A percentile compares a stretch with the other conserved stretches of the same genome.
phyloP scores from a whole-genome alignment of 53 echinoderm and acorn worm species.

The Zoroaster sp. region DNA sequence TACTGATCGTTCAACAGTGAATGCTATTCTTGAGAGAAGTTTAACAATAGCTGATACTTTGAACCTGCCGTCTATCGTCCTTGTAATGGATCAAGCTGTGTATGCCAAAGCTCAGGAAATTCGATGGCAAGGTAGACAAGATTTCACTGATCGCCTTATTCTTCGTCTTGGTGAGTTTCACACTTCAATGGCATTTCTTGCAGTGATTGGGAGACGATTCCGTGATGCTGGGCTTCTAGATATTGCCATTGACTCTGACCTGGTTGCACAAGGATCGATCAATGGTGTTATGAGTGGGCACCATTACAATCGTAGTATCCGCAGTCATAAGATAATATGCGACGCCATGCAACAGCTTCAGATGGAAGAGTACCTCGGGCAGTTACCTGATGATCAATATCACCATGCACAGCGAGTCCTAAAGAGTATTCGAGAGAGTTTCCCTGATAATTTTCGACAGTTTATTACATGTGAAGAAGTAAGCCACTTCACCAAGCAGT shows the following conservation, averaged over 20 bases:
- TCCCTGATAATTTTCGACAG: not conserved
- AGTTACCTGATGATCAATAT: not conserved
- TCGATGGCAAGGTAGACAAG: constrained; percentile 41
- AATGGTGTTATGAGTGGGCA: constrained; percentile 42
- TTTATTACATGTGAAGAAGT: not conserved
- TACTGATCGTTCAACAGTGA: constrained; percentile 49
- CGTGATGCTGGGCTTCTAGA: constrained; percentile 60
- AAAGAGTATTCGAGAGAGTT: not conserved
- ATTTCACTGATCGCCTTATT: constrained; percentile 30
- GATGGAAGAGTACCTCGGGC: constrained; percentile 24
- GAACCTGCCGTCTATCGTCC: constrained; percentile 31
- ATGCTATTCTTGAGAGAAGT: constrained; percentile 52
- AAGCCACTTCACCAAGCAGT: not conserved
- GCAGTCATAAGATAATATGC: constrained; percentile 37
- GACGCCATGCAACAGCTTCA: constrained; percentile 37
- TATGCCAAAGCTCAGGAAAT: constrained; percentile 71
- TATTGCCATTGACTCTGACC: constrained; percentile 53
- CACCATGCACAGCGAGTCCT: not conserved
- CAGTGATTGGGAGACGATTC: constrained; percentile 59
- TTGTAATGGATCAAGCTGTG: constrained; percentile 70
- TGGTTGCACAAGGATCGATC: constrained; percentile 68
- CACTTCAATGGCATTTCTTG: constrained; percentile 43
- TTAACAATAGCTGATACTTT: constrained; percentile 37
- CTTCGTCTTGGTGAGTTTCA: constrained; percentile 64
- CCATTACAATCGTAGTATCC: constrained; percentile 43